phyloP scores from a whole-genome alignment of 2,888 invertebrate genomes.

The Argynnis bischoffii region DNA sequence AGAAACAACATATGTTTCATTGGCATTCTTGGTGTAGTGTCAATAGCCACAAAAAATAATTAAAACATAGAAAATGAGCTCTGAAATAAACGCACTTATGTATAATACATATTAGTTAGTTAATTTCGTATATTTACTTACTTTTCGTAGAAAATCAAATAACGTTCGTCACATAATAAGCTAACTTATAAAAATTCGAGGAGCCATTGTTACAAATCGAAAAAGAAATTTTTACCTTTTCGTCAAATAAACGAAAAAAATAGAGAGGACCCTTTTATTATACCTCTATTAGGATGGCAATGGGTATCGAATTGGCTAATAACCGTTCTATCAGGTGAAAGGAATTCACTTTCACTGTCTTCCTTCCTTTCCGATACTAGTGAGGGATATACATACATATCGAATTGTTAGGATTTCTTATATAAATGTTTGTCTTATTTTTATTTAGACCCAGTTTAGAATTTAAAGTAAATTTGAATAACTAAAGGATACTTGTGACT shows the following conservation, averaged over 20 bases:
- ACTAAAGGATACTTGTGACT: no score
- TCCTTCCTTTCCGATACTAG: conserved; percentile 47
- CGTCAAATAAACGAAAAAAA: conserved; percentile 67
- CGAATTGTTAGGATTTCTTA: conserved; percentile 16
- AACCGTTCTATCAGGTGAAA: conserved; percentile 81
- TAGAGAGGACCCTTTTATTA: conserved; percentile 76
- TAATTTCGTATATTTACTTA: not conserved
- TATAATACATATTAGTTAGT: no score
- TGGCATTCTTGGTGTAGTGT: no score
- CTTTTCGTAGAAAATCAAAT: conserved; percentile 1
- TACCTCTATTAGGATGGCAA: conserved; percentile 80
- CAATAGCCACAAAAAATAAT: no score
- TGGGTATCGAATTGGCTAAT: conserved; percentile 80
- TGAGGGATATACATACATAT: conserved; percentile 41
- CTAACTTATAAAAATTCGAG: conserved; percentile 5
- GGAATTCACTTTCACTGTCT: conserved; percentile 74
- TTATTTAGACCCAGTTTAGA: no score
- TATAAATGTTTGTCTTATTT: not conserved
- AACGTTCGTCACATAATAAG: conserved; percentile 6
- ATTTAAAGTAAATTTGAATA: no score
- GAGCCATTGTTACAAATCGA: conserved; percentile 58
- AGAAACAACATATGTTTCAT: no score
- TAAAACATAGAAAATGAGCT: no score
- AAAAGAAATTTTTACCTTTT: conserved; percentile 73
- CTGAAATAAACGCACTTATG: no score